Evolutionary conservation across 2,113 vertebrate species (phyloP), one percentile per base, ranked within the genome.

Genomic region (Orycteropus afer): DNA sequence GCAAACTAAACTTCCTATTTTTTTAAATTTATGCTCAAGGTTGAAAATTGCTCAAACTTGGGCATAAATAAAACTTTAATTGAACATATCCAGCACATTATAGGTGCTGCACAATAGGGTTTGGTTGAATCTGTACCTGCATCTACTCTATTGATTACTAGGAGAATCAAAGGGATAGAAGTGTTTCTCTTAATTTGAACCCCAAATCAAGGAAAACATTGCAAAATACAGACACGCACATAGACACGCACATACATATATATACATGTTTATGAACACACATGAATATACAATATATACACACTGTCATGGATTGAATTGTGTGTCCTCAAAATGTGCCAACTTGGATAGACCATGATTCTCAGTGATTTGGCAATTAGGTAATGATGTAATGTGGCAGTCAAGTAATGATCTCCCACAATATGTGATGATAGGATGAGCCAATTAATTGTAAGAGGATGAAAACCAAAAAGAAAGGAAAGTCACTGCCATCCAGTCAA

Each of bases 51-150:
- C 59, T 53, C 32, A 40, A 37, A 9, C 40, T 27, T 34, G 17
- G 4, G 15, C 18, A 29, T 57, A 32, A 37, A 63, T 63, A 29
- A 42, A 53, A 57, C 47, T 74, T 1, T 25, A 57, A 87, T 32
- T 67, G 14, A 53, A 15, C 0, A 11, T 34, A 15, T 18, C 23
- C 0, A 0, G 37, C 3, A 32, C 4, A 34, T 9, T 14, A 15
- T 13, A 90, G 3, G 7, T 51, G 3, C 5, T 59, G 9, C 18
- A 22, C 4, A 67, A 20, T 0, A 5, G 22, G 29, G 12, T 29
- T n/a, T 25, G 25, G 15, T 10, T 49, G 49, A 94, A 49, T 59
- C 34, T 23, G 15, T 81, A 85, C 25, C 53, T 42, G 5, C 83
- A 47, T 49, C 7, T 79, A 90, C 83, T 63, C 47, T 61, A 2